Base-by-base conservation (phyloP, 2,113 vertebrate species). In the Aix galericulata region DNA sequence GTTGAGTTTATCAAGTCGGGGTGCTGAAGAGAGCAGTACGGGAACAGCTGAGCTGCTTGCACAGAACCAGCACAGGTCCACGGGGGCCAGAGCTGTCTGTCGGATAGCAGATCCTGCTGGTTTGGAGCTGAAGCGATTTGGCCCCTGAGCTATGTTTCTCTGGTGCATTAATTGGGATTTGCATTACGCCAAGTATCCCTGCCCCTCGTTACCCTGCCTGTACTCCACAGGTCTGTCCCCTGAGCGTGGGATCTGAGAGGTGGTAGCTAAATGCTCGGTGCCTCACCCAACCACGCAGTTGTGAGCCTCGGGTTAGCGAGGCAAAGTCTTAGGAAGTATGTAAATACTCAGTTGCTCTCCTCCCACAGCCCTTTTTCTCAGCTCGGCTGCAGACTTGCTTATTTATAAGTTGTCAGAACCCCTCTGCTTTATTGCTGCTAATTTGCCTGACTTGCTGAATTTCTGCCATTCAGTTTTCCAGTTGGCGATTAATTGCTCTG, bases 381-480 rank as follows among this genome's bases (percentile, higher is more conserved):
- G 84, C 55, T 64, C 67, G 72, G 60, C 69, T 79, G 42, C 85
- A 86, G 80, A 27, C 50, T 90, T 91, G 21, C 72, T 75, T 64
- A 89, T 68, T 67, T 89, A 12, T 69, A 86, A 88, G 11, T 74
- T 92, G 82, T 89, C 86, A 87, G 79, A 80, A 46, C 78, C 91
- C 63, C 71, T 96, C 78, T 64, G 87, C 69, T 88, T 97, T 94
- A 64, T 89, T 95, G 68, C 55, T 78, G 46, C 81, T 80, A 86
- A 91, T 95, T 91, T 76, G 46, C 72, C 69, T 62, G 81, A 76
- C 82, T 75, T 88, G 89, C 60, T 80, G 67, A 86, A 63, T 84
- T 86, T 91, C 90, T 95, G 63, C 80, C 71, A 11, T 82, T 69
- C 77, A 23, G n/a, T 85, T 91, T 95, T 90, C 76, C 59, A 34